These are phyloP conservation scores for Caenorhabditis panamensis DNA, from an alignment of 2,888 invertebrate genomes.

Conservation along the genomic window DNA sequence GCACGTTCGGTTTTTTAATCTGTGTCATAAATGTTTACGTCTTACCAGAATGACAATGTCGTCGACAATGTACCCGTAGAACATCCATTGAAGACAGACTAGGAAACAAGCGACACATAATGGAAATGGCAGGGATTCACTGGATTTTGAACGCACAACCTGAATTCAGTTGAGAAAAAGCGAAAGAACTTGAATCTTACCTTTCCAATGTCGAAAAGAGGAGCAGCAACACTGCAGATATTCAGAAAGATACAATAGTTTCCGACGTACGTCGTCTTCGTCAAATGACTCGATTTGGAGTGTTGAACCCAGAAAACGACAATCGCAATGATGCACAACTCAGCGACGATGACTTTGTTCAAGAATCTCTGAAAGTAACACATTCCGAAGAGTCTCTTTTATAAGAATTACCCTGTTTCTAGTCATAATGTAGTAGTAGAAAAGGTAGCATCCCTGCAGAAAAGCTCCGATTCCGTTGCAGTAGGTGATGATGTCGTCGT, in stretches of 20 bases:
- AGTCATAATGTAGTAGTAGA: conserved; percentile 87
- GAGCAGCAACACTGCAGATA: conserved; percentile 76
- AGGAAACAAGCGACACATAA: conserved; percentile 89
- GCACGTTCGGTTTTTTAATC: neutral
- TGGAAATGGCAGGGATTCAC: conserved; percentile 91
- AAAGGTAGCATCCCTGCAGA: conserved; percentile 87
- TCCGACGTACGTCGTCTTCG: conserved; percentile 62
- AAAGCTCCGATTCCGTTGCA: conserved; percentile 88
- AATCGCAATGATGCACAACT: conserved; percentile 37
- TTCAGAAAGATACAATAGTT: conserved; percentile 78
- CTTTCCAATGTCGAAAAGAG: conserved; percentile 70
- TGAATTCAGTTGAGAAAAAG: too few relatives aligned
- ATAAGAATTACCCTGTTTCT: conserved; percentile 71
- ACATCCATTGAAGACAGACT: conserved; percentile 88
- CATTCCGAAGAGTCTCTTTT: neutral
- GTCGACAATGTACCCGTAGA: conserved; percentile 88
- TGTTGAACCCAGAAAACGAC: conserved; percentile 32
- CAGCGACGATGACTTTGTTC: conserved; percentile 48
- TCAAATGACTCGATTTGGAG: conserved; percentile 12
- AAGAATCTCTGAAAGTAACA: conserved; percentile 41
- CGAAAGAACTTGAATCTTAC: conserved; percentile 85
- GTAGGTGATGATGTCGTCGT: conserved; percentile 81
- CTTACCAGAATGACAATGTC: conserved; percentile 88
- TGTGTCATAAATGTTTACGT: conserved; percentile 18
- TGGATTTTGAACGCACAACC: conserved; percentile 89